phyloP scores from a whole-genome alignment of 2,113 vertebrate genomes.

The Bufo bufo region DNA sequence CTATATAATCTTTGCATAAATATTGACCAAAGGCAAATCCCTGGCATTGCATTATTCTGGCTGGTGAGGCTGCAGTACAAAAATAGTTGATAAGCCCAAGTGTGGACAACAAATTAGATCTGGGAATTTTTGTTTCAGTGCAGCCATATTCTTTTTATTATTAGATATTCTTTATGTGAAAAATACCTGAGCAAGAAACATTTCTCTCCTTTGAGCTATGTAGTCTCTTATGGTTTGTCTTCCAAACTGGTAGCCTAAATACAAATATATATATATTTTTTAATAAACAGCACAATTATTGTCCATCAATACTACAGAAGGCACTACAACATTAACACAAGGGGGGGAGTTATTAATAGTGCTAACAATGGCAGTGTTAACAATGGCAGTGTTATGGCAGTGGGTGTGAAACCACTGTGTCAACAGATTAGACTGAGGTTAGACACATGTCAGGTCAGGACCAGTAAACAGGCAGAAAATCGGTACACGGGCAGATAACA shows the following conservation, averaged over 20 bases:
- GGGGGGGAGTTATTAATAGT: not conserved
- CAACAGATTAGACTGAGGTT: too few species aligned
- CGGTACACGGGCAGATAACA: too few species aligned
- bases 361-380: too few species aligned
- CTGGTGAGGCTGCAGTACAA: not conserved
- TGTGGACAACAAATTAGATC: not conserved
- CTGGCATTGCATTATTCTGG: not conserved
- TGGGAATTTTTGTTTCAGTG: not conserved
- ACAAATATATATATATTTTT: constrained; percentile 35
- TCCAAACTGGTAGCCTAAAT: constrained; percentile 62
- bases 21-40: too few species aligned
- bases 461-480: too few species aligned
- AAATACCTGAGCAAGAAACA: constrained; percentile 72
- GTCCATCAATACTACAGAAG: not conserved
- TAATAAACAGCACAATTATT: not conserved
- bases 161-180: not conserved
- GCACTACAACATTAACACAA: not conserved
- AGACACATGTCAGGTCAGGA: too few species aligned
- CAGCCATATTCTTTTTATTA: not conserved
- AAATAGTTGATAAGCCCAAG: not conserved
- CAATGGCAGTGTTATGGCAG: too few species aligned
- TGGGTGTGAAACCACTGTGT: too few species aligned
- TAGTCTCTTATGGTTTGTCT: constrained; percentile 66
- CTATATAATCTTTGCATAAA: too few species aligned
- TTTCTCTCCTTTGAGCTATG: constrained; percentile 67